Conservation (phyloP, 2,113 vertebrate species). For the Erinaceus europaeus region DNA sequence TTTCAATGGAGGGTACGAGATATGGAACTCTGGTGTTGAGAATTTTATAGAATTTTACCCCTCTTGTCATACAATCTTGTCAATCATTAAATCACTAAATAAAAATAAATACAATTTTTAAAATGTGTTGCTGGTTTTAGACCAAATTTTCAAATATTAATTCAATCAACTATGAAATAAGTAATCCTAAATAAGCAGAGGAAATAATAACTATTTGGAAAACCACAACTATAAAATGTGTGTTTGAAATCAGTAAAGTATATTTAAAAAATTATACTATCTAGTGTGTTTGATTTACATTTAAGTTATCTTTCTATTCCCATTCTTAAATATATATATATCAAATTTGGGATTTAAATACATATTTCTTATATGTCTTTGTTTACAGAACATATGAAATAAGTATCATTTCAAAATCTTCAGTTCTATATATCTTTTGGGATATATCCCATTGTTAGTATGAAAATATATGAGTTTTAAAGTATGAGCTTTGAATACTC, state of each 20-base stretch:
- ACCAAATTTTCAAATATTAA: background rate
- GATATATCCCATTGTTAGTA: background rate
- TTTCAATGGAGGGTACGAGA: too few relatives aligned
- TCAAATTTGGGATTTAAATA: conserved; percentile 11
- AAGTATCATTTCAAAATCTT: background rate
- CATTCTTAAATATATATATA: background rate
- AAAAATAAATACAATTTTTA: background rate
- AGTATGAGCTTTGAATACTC: background rate
- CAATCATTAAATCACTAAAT: too few relatives aligned
- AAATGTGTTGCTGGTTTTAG: background rate
- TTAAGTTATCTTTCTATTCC: background rate
- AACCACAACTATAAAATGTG: background rate
- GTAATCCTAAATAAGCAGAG: background rate
- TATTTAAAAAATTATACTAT: background rate
- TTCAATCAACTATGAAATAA: background rate
- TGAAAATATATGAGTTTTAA: background rate
- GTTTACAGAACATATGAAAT: background rate
- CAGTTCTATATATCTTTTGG: background rate
- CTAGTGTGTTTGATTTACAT: background rate
- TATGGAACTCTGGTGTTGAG: too few relatives aligned
- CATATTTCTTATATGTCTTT: background rate
- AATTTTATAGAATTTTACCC: too few relatives aligned
- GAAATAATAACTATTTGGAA: background rate
- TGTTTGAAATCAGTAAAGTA: conserved; percentile 7
- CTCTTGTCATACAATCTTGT: too few relatives aligned